Conservation (phyloP, 1,140 invertebrate species). For the Penaeus chinensis region DNA sequence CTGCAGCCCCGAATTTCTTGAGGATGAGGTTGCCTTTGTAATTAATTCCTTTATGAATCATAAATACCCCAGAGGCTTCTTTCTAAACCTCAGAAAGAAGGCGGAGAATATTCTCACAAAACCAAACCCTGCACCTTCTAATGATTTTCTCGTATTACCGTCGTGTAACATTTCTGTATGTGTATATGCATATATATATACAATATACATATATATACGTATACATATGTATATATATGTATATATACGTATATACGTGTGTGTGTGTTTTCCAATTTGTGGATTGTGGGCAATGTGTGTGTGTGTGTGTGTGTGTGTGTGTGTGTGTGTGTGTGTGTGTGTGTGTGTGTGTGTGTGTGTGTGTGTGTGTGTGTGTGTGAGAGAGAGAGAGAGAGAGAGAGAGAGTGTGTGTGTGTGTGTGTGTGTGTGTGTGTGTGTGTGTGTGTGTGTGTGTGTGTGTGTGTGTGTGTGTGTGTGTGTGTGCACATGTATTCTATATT, state of each 20-base stretch:
- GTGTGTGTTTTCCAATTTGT: too few species aligned
- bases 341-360: conserved; percentile 3
- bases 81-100: too few species aligned
- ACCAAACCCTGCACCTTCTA: too few species aligned
- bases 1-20: too few species aligned
- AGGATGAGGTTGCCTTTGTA: too few species aligned
- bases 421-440: background rate
- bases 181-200: background rate
- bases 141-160: too few species aligned
- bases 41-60: too few species aligned
- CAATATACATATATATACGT: background rate
- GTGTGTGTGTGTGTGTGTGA: background rate
- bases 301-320: background rate
- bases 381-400: background rate
- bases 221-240: background rate
- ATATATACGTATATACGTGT: too few species aligned
- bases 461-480: background rate
- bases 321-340: background rate
- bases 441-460: background rate
- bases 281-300: background rate
- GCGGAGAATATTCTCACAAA: too few species aligned
- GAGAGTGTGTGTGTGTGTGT: background rate
- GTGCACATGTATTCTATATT: background rate
- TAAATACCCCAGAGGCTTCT: too few species aligned
- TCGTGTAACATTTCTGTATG: too few species aligned